Percentiles rank a stretch among this genome's conserved stretches.
Conservation (phyloP, 1,140 invertebrate genomes). For the Vollenhovia emeryi region DNA sequence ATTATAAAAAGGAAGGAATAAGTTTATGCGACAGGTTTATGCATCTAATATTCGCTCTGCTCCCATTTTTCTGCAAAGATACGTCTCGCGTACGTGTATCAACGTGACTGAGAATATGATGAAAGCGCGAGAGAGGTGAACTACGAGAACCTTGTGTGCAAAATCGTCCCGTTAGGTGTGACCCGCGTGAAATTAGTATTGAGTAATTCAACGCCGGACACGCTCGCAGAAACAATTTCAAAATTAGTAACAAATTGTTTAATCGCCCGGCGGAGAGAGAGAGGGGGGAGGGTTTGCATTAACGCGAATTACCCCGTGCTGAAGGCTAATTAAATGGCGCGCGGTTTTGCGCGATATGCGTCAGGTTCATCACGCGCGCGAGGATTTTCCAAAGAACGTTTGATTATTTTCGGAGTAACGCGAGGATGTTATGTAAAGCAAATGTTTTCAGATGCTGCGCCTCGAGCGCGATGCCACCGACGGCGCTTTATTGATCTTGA, state of each 20-base stretch:
- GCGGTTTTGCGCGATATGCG: neutral
- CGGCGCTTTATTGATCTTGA: conserved; percentile 54
- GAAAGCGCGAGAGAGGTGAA: neutral
- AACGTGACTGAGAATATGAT: neutral
- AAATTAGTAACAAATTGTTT: conserved; percentile 38
- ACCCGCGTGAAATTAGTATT: conserved; percentile 3
- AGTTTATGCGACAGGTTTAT: neutral
- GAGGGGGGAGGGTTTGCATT: neutral
- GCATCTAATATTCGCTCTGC: neutral
- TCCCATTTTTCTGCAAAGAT: neutral
- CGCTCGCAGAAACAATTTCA: neutral
- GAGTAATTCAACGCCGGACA: neutral
- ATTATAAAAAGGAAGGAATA: neutral
- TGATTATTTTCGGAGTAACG: conserved; percentile 44
- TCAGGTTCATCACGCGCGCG: neutral
- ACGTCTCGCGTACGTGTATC: neutral
- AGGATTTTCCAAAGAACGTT: neutral
- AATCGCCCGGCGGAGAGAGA: neutral
- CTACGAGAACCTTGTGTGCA: neutral
- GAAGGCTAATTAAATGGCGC: conserved; percentile 19
- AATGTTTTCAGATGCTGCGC: conserved; percentile 38
- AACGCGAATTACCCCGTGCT: conserved; percentile 9
- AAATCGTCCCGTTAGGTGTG: too few relatives aligned
- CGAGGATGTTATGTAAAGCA: conserved; percentile 30
- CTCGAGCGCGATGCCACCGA: conserved; percentile 19